Evolutionary conservation across 2,113 vertebrate genomes (phyloP), one percentile per base, ranked within the genome.

Genomic region (Lepus europaeus): DNA sequence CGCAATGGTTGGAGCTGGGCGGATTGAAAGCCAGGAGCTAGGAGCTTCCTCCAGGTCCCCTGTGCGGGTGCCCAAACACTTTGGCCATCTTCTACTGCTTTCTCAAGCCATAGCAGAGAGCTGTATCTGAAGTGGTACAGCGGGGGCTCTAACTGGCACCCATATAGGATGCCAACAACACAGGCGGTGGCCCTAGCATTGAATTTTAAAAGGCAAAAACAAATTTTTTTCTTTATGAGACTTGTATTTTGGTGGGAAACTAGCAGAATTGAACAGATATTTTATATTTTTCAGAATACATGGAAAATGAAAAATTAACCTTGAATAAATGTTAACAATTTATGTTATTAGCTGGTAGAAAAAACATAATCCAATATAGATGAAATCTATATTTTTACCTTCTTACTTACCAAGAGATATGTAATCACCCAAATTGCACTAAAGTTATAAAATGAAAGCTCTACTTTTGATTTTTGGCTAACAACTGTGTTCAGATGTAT

Each of bases 271-370:
- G 94, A 31, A 76, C 22, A 89, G 16, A 66, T 83, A 33, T 53
- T 78, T 80, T 49, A 53, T 14, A 19, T 87, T 84, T 69, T 68
- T 36, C 29, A 59, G 70, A 86, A 19, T 83, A 74, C 33, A n/a
- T 45, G 69, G n/a, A 36, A 83, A 83, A 66, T 89, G 29, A 69
- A 29, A 88, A 14, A 61, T 73, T 72, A 87, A 83, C 14, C 39
- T 14, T 73, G 6, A 25, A 29, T 89, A 89, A 96, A 76, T 70
- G 23, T 36, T 77, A 59, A 51, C 14, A 7, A 93, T 51, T 27
- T 31, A 39, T 96, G 45, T 20, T 61, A 95, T 95, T 72, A 45
- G 19, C n/a, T 19, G 27, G 49, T 74, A 82, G 88, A 77, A 7
- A 0, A n/a, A 90, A 85, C 56, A 53, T 0, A 59, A 23, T 31